These are phyloP conservation scores for Hybos culiciformis DNA, from an alignment of 2,888 invertebrate species.

Conservation along the genomic window DNA sequence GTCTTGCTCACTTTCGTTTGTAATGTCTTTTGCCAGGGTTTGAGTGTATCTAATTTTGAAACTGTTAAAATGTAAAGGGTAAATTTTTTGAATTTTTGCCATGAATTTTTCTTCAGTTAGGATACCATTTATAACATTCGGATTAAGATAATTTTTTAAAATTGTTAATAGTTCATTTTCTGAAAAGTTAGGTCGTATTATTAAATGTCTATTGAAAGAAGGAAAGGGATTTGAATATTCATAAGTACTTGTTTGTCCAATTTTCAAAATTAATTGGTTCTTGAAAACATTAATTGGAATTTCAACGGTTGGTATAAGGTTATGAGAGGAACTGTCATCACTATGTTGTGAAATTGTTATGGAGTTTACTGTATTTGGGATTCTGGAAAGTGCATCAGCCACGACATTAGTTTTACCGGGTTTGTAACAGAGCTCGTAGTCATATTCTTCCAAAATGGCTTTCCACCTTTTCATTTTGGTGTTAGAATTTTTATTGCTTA, in stretches of 20 bases:
- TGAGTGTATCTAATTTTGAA: conserved; percentile 7
- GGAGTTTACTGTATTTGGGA: conserved; percentile 4
- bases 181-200: neutral
- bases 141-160: neutral
- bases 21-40: conserved; percentile 2
- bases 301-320: conserved; percentile 7
- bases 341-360: conserved; percentile 6
- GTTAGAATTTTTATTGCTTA: conserved; percentile 10
- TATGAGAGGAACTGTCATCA: conserved; percentile 6
- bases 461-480: conserved; percentile 13
- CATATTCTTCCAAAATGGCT: conserved; percentile 11
- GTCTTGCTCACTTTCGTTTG: conserved; percentile 7
- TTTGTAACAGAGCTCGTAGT: conserved; percentile 8
- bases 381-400: conserved; percentile 10
- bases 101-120: conserved; percentile 4
- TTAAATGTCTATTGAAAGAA: neutral
- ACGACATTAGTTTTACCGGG: conserved; percentile 10
- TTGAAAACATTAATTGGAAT: conserved; percentile 8
- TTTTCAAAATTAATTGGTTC: neutral
- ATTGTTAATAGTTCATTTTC: neutral
- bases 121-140: conserved; percentile 5
- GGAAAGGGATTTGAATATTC: neutral
- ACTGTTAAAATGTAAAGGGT: conserved; percentile 5
- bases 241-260: neutral
- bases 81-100: conserved; percentile 9